Evolutionary conservation across 2,113 vertebrate species (phyloP).

Genomic region (Burhinus bistriatus): DNA sequence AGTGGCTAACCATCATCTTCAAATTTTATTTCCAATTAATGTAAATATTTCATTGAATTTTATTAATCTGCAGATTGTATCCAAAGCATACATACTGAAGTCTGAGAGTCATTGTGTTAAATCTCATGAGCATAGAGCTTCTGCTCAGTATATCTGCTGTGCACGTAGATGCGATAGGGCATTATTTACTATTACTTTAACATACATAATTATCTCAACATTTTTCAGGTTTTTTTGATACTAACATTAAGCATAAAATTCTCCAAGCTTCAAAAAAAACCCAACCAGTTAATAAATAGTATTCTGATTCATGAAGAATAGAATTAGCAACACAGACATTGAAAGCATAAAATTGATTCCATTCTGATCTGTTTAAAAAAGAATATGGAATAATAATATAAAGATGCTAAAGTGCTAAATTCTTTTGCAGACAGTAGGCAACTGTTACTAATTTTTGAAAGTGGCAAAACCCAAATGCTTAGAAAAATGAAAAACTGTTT

Average conservation of each 20-base stretch:
- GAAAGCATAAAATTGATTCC: not conserved
- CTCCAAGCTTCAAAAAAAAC: not conserved
- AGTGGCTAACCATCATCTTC: not conserved
- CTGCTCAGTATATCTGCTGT: not conserved
- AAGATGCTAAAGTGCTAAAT: not conserved
- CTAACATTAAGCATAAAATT: not conserved
- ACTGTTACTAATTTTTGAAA: not conserved
- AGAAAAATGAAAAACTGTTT: not conserved
- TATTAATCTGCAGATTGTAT: constrained; percentile 9
- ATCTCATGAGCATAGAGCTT: not conserved
- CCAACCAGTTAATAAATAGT: not conserved
- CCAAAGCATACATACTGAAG: not conserved
- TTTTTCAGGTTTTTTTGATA: not conserved
- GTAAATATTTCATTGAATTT: constrained; percentile 43
- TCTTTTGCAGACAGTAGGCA: not conserved
- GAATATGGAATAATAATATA: not conserved
- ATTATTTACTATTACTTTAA: not conserved
- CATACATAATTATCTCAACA: not conserved
- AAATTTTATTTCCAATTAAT: constrained; percentile 28
- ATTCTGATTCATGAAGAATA: not conserved
- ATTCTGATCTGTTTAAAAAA: not conserved
- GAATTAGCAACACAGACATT: not conserved
- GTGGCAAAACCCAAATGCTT: not conserved
- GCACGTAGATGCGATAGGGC: not conserved
- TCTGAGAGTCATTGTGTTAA: not conserved